Conservation (phyloP, 1,140 invertebrate genomes). For the Sarcophaga bullata region DNA sequence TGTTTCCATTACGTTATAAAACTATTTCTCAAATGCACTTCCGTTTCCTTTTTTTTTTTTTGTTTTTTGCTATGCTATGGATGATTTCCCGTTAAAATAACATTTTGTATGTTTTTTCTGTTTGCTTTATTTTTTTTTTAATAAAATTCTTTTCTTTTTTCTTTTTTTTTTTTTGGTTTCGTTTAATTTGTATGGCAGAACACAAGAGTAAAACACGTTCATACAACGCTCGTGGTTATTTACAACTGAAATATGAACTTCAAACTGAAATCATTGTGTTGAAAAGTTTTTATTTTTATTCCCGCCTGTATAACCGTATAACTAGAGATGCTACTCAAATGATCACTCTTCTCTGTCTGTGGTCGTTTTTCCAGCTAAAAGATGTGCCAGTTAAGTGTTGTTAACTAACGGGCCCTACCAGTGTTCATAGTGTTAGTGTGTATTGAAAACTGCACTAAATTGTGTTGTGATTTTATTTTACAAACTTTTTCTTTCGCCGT, state of each 20-base stretch:
- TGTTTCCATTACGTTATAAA: neutral
- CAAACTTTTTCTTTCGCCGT: too few species aligned
- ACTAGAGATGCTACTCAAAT: neutral
- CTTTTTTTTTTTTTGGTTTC: neutral
- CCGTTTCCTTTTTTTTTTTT: slow-evolving; percentile 17
- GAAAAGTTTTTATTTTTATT: slow-evolving; percentile 41
- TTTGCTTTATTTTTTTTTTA: neutral
- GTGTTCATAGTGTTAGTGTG: too few species aligned
- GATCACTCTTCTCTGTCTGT: neutral
- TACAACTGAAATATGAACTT: slow-evolving; percentile 32
- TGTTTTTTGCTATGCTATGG: neutral
- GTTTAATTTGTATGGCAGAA: neutral
- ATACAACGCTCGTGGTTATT: slow-evolving; percentile 30
- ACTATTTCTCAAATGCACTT: slow-evolving; percentile 34
- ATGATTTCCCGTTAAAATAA: slow-evolving; percentile 17
- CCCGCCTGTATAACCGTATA: neutral
- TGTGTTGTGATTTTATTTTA: too few species aligned
- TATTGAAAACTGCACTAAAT: too few species aligned
- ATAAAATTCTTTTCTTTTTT: neutral
- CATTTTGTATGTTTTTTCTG: neutral
- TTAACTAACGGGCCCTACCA: too few species aligned
- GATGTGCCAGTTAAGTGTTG: too few species aligned
- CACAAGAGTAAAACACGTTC: slow-evolving; percentile 18
- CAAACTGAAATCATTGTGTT: slow-evolving; percentile 31
- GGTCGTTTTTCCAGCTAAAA: too few species aligned